These are phyloP conservation scores for Epistrophella euchroma DNA, from an alignment of 2,888 invertebrate genomes.

Conservation along the genomic window DNA sequence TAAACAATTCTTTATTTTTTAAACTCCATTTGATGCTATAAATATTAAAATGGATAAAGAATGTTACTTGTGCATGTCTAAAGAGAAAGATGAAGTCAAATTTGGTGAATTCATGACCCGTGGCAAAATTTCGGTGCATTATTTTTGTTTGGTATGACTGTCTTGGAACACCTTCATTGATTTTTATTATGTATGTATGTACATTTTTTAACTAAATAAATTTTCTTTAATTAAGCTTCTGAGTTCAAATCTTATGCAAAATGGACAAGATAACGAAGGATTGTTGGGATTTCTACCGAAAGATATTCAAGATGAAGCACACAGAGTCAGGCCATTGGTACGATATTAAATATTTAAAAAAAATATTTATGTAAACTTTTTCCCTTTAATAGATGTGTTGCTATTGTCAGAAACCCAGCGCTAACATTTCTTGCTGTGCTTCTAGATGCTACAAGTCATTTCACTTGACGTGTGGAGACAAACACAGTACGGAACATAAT, in stretches of 20 bases:
- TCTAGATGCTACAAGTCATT: slow-evolving; percentile 88
- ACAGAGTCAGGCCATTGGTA: slow-evolving; percentile 88
- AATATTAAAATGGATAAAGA: slow-evolving; percentile 39
- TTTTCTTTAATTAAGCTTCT: slow-evolving; percentile 85
- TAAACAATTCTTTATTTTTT: not conserved
- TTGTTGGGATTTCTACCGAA: slow-evolving; percentile 89
- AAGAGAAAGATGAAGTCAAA: slow-evolving; percentile 56
- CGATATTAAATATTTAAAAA: slow-evolving; percentile 69
- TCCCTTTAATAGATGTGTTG: slow-evolving; percentile 86
- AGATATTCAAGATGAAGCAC: slow-evolving; percentile 89
- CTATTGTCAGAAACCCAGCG: slow-evolving; percentile 87
- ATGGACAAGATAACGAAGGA: slow-evolving; percentile 88
- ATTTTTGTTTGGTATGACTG: slow-evolving; percentile 88
- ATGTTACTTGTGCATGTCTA: slow-evolving; percentile 60
- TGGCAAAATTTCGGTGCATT: slow-evolving; percentile 87
- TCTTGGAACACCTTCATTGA: not conserved
- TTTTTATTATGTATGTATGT: not conserved
- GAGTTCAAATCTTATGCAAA: slow-evolving; percentile 89
- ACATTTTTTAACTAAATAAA: not conserved
- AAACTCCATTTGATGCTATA: slow-evolving; percentile 24
- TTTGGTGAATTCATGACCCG: slow-evolving; percentile 80
- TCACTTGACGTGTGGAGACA: slow-evolving; percentile 90
- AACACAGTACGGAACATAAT: slow-evolving; percentile 87
- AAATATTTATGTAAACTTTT: slow-evolving; percentile 28
- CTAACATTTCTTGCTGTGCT: slow-evolving; percentile 90